Evolutionary conservation across 1,140 invertebrate genomes (phyloP).

Genomic region (Drosophila dunni): DNA sequence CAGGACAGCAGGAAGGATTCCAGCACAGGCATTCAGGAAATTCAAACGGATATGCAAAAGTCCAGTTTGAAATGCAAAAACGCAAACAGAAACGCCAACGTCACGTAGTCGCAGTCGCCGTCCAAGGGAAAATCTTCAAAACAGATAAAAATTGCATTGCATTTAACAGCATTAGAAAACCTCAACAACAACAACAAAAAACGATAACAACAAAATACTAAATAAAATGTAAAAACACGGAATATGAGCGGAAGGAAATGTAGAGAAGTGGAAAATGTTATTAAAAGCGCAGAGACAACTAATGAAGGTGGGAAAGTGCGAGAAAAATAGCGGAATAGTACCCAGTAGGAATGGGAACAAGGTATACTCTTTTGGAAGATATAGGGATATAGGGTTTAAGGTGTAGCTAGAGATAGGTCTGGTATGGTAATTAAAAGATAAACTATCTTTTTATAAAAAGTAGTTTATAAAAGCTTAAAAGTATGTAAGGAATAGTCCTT

Average conservation of each 20-base stretch:
- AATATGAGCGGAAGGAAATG: conserved; percentile 13
- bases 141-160: conserved; percentile 74
- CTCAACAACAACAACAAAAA: conserved; percentile 32
- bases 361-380: not conserved
- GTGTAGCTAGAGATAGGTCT: no score
- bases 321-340: not conserved
- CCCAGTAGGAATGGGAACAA: not conserved
- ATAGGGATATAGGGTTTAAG: not conserved
- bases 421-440: no score
- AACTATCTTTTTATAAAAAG: no score
- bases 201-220: conserved; percentile 51
- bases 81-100: conserved; percentile 54
- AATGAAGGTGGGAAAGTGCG: conserved; percentile 25
- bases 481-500: not conserved
- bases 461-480: not conserved
- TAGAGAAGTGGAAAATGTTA: conserved; percentile 44
- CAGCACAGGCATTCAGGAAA: conserved; percentile 29
- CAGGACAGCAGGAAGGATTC: conserved; percentile 36
- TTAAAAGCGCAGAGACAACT: conserved; percentile 30
- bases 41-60: conserved; percentile 54
- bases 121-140: conserved; percentile 38
- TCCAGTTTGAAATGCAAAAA: conserved; percentile 67
- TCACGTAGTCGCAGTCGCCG: conserved; percentile 44
- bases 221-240: conserved; percentile 60
- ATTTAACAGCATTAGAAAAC: conserved; percentile 70